Percentiles rank a stretch among this genome's conserved stretches.
These are phyloP conservation scores for Drosophila testacea DNA, from an alignment of 2,888 invertebrate species.

Conservation along the genomic window DNA sequence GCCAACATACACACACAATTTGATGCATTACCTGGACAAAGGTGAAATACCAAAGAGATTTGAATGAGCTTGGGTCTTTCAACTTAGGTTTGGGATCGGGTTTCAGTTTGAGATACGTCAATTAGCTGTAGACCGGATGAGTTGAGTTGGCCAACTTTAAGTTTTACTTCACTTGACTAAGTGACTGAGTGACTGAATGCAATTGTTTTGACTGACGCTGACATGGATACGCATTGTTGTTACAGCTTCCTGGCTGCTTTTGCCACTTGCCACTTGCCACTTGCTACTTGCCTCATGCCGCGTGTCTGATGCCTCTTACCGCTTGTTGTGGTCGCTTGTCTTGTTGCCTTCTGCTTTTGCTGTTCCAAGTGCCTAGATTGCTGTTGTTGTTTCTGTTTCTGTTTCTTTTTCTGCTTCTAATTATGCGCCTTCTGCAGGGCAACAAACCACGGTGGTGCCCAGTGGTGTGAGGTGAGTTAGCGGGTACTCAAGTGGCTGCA, in stretches of 20 bases:
- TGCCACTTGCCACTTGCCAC: conserved; percentile 11
- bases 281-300: background rate
- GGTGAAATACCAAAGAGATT: conserved; percentile 21
- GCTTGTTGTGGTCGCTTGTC: conserved; percentile 2
- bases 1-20: conserved; percentile 31
- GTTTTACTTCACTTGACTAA: conserved; percentile 68
- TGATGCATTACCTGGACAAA: conserved; percentile 64
- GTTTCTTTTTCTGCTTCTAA: conserved; percentile 56
- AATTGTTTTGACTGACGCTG: conserved; percentile 58
- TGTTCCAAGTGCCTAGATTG: conserved; percentile 43
- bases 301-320: background rate
- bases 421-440: conserved; percentile 73
- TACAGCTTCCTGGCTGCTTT: conserved; percentile 66
- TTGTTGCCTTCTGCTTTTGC: conserved; percentile 7
- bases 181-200: conserved; percentile 56
- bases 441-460: conserved; percentile 55
- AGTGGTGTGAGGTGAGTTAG: conserved; percentile 25
- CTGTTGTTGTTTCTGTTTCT: conserved; percentile 20
- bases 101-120: conserved; percentile 47
- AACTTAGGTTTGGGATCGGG: background rate
- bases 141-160: conserved; percentile 53
- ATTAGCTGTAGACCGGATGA: conserved; percentile 53
- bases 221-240: conserved; percentile 71
- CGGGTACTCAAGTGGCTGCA: conserved; percentile 63
- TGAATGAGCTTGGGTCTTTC: conserved; percentile 16